phyloP scores from a whole-genome alignment of 2,797 vertebrate genomes.

The Cirrhinus molitorella region DNA sequence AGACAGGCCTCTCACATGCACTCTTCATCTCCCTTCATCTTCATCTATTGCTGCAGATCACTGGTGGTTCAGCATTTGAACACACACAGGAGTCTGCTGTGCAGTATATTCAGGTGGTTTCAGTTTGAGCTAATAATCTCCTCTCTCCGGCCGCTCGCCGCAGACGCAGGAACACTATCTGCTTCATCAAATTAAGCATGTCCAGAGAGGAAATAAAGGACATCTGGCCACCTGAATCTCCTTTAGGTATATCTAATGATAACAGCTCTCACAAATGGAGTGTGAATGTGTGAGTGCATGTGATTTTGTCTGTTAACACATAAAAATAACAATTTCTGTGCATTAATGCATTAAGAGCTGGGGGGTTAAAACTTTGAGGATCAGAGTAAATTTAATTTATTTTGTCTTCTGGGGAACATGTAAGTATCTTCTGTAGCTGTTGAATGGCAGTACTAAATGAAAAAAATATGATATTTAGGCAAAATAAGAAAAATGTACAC shows the following conservation, averaged over 20 bases:
- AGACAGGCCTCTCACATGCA: slow-evolving; percentile 16
- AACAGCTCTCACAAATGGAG: slow-evolving; percentile 10
- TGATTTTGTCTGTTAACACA: not conserved
- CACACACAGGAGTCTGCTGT: slow-evolving; percentile 24
- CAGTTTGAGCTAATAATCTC: slow-evolving; percentile 24
- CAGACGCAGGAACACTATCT: slow-evolving; percentile 31
- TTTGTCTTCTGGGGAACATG: too few relatives aligned
- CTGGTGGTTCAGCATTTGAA: slow-evolving; percentile 1
- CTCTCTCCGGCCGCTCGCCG: slow-evolving; percentile 8
- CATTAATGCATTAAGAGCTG: too few relatives aligned
- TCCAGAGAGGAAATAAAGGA: slow-evolving; percentile 47
- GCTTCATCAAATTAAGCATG: slow-evolving; percentile 50
- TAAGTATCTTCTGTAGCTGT: too few relatives aligned
- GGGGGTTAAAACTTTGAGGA: too few relatives aligned
- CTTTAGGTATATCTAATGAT: slow-evolving; percentile 27
- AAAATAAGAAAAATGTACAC: too few relatives aligned
- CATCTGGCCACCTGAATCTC: slow-evolving; percentile 47
- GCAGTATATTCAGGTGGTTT: slow-evolving; percentile 44
- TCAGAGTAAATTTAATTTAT: too few relatives aligned
- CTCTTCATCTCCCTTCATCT: not conserved
- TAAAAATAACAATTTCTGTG: not conserved
- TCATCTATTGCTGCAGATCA: slow-evolving; percentile 14
- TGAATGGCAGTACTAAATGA: too few relatives aligned
- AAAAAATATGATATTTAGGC: too few relatives aligned
- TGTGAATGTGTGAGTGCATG: slow-evolving; percentile 23